Evolutionary conservation across 1,140 invertebrate species (phyloP).

Genomic region (Euschistus heros): DNA sequence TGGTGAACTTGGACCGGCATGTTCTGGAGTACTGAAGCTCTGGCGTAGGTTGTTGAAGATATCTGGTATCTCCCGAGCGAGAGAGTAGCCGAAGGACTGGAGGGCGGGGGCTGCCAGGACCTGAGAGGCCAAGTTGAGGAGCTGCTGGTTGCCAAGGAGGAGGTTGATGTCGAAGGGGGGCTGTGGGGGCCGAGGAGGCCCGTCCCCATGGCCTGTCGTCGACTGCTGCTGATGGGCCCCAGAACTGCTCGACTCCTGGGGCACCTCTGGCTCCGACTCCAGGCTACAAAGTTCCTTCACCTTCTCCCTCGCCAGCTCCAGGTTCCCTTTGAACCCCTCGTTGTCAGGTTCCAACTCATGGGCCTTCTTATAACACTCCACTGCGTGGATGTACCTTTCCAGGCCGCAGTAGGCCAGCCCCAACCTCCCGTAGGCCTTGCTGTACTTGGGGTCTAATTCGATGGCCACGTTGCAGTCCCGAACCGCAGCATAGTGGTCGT

Average conservation of each 20-base stretch:
- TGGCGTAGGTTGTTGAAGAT: no score
- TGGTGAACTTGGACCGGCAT: no score
- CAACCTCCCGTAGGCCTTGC: slow-evolving; percentile 88
- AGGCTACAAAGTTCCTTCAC: slow-evolving; percentile 32
- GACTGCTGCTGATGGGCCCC: neutral
- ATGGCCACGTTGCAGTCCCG: slow-evolving; percentile 82
- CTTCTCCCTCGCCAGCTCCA: slow-evolving; percentile 62
- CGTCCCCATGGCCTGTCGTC: no score
- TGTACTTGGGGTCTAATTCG: slow-evolving; percentile 77
- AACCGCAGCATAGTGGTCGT: slow-evolving; percentile 67
- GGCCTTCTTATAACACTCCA: slow-evolving; percentile 76
- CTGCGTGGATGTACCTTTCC: slow-evolving; percentile 51
- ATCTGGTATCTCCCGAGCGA: no score
- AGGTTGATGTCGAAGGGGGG: slow-evolving; percentile 43
- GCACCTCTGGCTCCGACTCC: no score
- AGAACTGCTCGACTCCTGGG: neutral
- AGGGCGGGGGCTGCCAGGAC: slow-evolving; percentile 66
- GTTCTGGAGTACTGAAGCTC: no score
- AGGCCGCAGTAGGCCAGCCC: slow-evolving; percentile 41
- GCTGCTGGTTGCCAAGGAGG: slow-evolving; percentile 58
- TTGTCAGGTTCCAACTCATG: slow-evolving; percentile 85
- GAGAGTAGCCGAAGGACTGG: slow-evolving; percentile 40
- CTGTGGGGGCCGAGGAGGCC: no score
- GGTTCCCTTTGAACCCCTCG: slow-evolving; percentile 79
- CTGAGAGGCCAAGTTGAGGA: slow-evolving; percentile 67